Percentiles rank a stretch among this genome's conserved stretches.
These are phyloP conservation scores for Prionailurus viverrinus DNA, from an alignment of 2,113 vertebrate genomes.

Conservation along the genomic window DNA sequence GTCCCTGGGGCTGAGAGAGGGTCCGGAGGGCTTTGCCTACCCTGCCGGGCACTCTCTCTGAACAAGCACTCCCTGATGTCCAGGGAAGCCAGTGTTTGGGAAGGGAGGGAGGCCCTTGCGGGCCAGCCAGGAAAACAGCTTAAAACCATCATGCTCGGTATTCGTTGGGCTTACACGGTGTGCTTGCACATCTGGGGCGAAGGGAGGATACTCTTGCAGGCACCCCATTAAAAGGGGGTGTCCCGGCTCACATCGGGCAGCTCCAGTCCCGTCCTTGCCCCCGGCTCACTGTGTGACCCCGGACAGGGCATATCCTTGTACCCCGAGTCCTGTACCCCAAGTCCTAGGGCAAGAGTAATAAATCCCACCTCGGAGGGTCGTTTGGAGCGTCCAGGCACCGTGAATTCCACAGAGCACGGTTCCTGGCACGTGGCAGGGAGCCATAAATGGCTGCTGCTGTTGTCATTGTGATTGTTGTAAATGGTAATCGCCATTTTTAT, in stretches of 20 bases:
- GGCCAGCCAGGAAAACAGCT: neutral
- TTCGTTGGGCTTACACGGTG: neutral
- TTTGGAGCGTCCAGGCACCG: neutral
- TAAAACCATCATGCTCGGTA: rapidly evolving
- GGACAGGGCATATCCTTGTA: neutral
- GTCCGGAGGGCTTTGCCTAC: neutral
- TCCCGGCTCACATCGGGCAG: neutral
- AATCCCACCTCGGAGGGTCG: neutral
- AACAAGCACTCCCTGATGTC: neutral
- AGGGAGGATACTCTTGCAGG: no score
- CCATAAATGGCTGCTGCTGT: neutral
- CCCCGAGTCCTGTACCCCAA: neutral
- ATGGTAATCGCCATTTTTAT: neutral
- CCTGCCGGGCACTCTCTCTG: neutral
- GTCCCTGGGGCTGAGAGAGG: neutral
- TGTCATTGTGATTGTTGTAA: neutral
- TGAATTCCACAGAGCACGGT: neutral
- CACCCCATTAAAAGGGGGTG: no score
- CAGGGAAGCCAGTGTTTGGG: neutral
- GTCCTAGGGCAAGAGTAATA: neutral
- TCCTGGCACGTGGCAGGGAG: neutral
- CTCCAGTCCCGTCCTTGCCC: neutral
- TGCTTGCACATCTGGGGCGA: neutral
- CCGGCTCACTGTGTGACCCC: neutral
- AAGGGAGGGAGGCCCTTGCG: neutral